A percentile compares a stretch with the other conserved stretches of the same genome.
These are phyloP conservation scores for Oscarella lobularis DNA, from an alignment of 37 sponge, comb jelly and placozoan species.

Conservation along the genomic window DNA sequence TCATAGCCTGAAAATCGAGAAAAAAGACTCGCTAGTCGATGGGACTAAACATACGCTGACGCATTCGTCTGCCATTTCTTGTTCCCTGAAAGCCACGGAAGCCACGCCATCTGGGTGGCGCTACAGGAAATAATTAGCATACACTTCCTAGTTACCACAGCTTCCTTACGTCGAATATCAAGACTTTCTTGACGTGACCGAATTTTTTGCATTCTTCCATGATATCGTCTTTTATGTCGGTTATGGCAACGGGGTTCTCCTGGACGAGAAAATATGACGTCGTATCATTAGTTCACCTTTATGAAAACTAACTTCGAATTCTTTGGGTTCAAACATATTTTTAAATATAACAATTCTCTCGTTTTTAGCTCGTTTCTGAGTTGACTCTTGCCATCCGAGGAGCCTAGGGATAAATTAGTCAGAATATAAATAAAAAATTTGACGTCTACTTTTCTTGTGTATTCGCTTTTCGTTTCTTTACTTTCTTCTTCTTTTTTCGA, in stretches of 20 bases:
- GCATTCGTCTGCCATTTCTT: slow-evolving; percentile 67
- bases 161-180: slow-evolving; percentile 77
- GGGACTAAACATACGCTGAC: slow-evolving; percentile 13
- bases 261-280: slow-evolving; percentile 1
- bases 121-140: slow-evolving; percentile 14
- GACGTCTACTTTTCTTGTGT: slow-evolving; percentile 26
- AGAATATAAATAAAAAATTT: not conserved
- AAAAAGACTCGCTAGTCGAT: not conserved
- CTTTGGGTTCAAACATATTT: slow-evolving; percentile 73
- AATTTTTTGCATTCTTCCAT: slow-evolving; percentile 83
- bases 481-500: slow-evolving; percentile 66
- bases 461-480: slow-evolving; percentile 52
- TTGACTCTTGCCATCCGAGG: slow-evolving; percentile 62
- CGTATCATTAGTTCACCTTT: not conserved
- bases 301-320: slow-evolving; percentile 74
- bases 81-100: slow-evolving; percentile 75
- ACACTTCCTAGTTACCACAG: not conserved
- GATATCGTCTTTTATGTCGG: slow-evolving; percentile 72
- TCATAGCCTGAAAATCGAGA: slow-evolving; percentile 26
- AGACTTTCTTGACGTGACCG: slow-evolving; percentile 78
- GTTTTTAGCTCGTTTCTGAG: slow-evolving; percentile 36
- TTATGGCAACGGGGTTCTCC: slow-evolving; percentile 57
- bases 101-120: slow-evolving; percentile 87
- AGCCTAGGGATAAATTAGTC: slow-evolving; percentile 20
- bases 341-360: slow-evolving; percentile 77